Base-by-base conservation (phyloP, 2,113 vertebrate genomes). In the Oreochromis niloticus region DNA sequence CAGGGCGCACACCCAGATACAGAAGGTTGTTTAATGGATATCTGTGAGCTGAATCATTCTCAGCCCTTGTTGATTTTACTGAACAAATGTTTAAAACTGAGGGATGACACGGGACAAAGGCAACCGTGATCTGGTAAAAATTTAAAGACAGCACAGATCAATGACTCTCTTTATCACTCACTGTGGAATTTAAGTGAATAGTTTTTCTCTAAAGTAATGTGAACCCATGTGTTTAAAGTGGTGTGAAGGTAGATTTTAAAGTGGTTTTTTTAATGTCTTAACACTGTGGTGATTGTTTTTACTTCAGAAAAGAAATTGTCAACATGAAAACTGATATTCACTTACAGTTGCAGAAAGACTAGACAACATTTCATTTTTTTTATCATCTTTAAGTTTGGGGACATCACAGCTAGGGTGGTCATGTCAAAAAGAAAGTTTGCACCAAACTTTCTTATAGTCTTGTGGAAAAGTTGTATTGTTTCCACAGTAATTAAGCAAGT, bases 51-150 rank as follows among this genome's bases (percentile, higher is more conserved):
- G 73, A 78, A 32, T 52, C 71, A 50, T 75, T 32, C 16, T 32
- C 43, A 1, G 43, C 43, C 43, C 16, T 48, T 32, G 46, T 32
- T 78, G 73, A 52, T 78, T 16, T 78, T 32, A 52, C 46, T 50
- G 6, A 78, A 46, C 27, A 78, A 75, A 75, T 75, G 10, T 50
- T 75, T 75, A 75, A 50, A 78, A 48, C 43, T 78, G 46, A 78
- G 41, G 43, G 71, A 46, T 46, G 39, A 71, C 13, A 6, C 0
- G 2, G 13, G 68, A 46, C 22, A 11, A 46, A 73, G n/a, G 5
- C 68, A 46, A 27, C 68, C 48, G 68, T 46, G 22, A 73, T 73
- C n/a, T 73, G 41, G 41, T 73, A 30, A 73, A 63, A 1, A 1
- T 0, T 46, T 4, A 73, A 73, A 73, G 68, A 46, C 3, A 1